Base-by-base conservation (phyloP, 2,888 invertebrate genomes). In the Pogonocherus hispidulus region DNA sequence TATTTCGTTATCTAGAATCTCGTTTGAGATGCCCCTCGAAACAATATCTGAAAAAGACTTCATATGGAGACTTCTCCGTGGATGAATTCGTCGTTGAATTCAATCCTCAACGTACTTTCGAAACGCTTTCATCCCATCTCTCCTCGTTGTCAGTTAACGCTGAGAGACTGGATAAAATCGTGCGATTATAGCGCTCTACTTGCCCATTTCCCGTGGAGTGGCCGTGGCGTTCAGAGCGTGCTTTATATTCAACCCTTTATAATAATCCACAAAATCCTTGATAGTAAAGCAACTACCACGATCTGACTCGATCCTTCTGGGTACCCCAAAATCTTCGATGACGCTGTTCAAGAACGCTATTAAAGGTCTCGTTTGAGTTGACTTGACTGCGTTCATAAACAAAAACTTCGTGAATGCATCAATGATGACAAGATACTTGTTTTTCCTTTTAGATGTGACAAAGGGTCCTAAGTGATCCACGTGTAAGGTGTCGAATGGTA, bases 181-280 rank as follows among this genome's bases (percentile, higher is more conserved):
- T 56, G 0, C 73, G 69, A 52, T 80, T 78, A n/a, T 73, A 64
- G 9, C 76, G 62, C 47, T 80, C 78, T 0, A 75, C 73, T 67
- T 83, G 81, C 0, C 82, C 80, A 62, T 82, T 82, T 0, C 79
- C 77, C 35, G 79, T 72, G 27, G 27, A 8, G 4, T 5, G 8
- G 4, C 27, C 27, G 27, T 8, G 27, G 27, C 27, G 27, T 27
- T 27, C 3, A 27, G 27, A 27, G 3, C 4, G 8, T 27, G 27
- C 3, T 3, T 27, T 8, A 27, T 27, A 3, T 8, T 8, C 8
- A 5, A 5, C 8, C 8, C 4, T 27, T 27, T 3, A 5, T 8
- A 5, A 27, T 27, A 27, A 5, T 27, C 8, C 8, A 5, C 4
- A 8, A 27, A 27, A 5, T 3, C 3, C 8, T 27, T 27, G 8